Evolutionary conservation across 30 jellyfish, hydroid and myxozoan species (phyloP).

Genomic region (Phacellophora camtschatica): DNA sequence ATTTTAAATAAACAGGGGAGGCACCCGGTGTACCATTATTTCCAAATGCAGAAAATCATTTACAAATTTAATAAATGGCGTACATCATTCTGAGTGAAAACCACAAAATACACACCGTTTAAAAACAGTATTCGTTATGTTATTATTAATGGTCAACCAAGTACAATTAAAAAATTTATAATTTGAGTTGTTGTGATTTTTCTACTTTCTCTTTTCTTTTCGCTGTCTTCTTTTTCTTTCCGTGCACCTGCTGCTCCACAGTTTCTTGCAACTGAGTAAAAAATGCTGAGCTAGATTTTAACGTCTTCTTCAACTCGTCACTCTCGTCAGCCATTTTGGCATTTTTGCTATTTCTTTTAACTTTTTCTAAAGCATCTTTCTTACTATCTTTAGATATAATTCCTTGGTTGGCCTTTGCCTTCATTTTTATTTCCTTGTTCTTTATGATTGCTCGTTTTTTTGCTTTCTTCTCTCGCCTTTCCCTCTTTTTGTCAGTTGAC

Average conservation of each 20-base stretch:
- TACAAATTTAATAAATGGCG: no score
- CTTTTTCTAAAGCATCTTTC: constrained; percentile 33
- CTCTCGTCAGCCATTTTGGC: constrained; percentile 13
- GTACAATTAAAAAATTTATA: no score
- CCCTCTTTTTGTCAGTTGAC: constrained; percentile 60
- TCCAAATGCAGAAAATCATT: no score
- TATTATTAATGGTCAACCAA: no score
- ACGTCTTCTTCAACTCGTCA: background rate
- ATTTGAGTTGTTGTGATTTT: constrained; percentile 11
- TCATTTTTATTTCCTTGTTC: constrained; percentile 14
- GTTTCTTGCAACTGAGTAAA: constrained; percentile 85
- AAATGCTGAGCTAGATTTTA: constrained; percentile 74
- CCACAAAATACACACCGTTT: no score
- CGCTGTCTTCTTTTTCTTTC: background rate
- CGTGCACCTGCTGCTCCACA: constrained; percentile 26
- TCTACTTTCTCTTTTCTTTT: background rate
- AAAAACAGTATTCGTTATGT: no score
- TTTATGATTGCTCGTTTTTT: constrained; percentile 22
- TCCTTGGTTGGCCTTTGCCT: constrained; percentile 2
- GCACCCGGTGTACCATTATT: no score
- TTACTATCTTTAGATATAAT: constrained; percentile 7
- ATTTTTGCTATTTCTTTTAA: constrained; percentile 7
- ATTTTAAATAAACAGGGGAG: no score
- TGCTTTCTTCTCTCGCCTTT: constrained; percentile 61
- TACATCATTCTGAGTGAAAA: no score